Evolutionary conservation across 1,140 invertebrate species (phyloP), one percentile per base, ranked within the genome.

Genomic region (Drosophila bocki): DNA sequence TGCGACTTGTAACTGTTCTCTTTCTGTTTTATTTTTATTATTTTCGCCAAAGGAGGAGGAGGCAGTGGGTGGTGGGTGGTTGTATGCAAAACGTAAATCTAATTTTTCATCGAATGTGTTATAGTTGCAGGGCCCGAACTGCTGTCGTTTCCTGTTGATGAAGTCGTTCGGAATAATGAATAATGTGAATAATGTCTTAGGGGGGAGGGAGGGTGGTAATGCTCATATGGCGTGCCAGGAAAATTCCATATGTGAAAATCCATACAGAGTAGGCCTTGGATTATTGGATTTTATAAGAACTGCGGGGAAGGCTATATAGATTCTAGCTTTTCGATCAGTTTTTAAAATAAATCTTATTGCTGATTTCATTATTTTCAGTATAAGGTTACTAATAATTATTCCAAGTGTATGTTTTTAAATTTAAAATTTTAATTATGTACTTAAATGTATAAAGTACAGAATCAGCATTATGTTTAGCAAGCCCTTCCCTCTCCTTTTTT

Each of bases 31-130:
- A 22, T 33, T 59, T 65, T 69, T 67, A 19, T 50, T 50, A 57
- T 50, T 44, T 65, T 67, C 13, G n/a, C 6, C 26, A 6, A 17
- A 1, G 19, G 19, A 22, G 44, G 15, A 61, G 44, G 9, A 6
- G 37, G 37, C 6, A 3, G 19, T n/a, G 15, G 17, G 39, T 19
- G 33, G n/a, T 78, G 58, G 80, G 54, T 29, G 44, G 54, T 67
- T 59, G 62, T 87, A 87, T 87, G 83, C 84, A 87, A 87, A 87
- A 82, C 83, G 61, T 60, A 85, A 74, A 81, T 88, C 78, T 80
- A 87, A 88, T 87, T 80, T 87, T 87, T 87, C 80, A 87, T 87
- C 83, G 85, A 87, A 88, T 84, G 56, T 87, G 80, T 74, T 78
- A 69, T 64, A 70, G 58, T 63, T 54, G 48, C 15, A 44, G 61